These are phyloP conservation scores for Carassius gibelio DNA, from an alignment of 2,113 vertebrate species.

Conservation along the genomic window DNA sequence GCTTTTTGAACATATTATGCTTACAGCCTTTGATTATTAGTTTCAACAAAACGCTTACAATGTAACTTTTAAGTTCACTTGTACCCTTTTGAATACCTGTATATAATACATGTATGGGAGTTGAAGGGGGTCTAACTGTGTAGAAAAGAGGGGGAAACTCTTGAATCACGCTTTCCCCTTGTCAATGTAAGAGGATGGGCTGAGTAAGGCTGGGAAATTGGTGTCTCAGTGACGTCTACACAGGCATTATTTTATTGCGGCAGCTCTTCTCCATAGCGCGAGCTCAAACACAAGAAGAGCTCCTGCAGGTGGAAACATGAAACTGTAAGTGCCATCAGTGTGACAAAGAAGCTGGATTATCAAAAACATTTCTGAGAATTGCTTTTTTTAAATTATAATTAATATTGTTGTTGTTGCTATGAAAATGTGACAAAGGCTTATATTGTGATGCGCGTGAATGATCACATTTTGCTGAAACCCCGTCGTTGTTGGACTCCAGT, in stretches of 20 bases:
- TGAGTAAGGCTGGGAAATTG: conserved; percentile 7
- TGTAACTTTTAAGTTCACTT: too few species aligned
- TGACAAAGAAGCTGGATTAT: not conserved
- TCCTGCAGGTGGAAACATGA: conserved; percentile 1
- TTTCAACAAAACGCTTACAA: not conserved
- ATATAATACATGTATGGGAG: not conserved
- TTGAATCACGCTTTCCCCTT: not conserved
- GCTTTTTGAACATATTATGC: not conserved
- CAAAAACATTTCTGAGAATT: not conserved
- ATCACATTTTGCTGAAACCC: not conserved
- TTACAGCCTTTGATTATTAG: not conserved
- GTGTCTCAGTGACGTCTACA: not conserved
- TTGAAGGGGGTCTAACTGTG: not conserved
- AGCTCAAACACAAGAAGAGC: not conserved
- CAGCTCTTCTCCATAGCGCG: not conserved
- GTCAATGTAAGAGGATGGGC: conserved; percentile 21
- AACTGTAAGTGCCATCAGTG: not conserved
- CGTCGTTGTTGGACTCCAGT: not conserved
- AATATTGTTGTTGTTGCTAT: too few species aligned
- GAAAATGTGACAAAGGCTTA: too few species aligned
- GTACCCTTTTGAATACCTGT: not conserved
- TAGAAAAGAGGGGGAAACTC: not conserved
- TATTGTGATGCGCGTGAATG: not conserved
- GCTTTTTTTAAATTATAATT: too few species aligned
- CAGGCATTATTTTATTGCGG: conserved; percentile 14